Evolutionary conservation across 1,140 invertebrate species (phyloP), one percentile per base, ranked within the genome.

Genomic region (Formica selysi): DNA sequence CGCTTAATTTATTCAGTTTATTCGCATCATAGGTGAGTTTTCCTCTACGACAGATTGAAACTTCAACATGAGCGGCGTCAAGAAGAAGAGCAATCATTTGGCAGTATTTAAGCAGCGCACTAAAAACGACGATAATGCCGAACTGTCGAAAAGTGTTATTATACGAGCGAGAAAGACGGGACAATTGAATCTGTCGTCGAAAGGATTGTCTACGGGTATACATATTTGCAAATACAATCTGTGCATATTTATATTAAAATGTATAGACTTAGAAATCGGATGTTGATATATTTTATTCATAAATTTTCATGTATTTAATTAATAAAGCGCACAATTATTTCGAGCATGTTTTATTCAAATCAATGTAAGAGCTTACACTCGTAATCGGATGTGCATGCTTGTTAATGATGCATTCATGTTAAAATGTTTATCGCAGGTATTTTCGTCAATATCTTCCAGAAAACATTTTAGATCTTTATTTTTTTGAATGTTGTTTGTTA

Each of bases 141-240:
- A 96, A 91, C 92, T 98, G 67, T 96, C 97, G 54, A 95, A 96
- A 41, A 96, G 96, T 64, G 93, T 98, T 76, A 96, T 98, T 71
- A 97, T 98, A 94, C 96, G 96, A 87, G 97, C 98, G 4, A 96
- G 98, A 90, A 96, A 96, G 92, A 97, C 97, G 76, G 98, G 98
- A 29, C 96, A 97, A 85, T 95, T 99, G 22, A 98, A 97, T 95
- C 95, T 99, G 80, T 97, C 97, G 51, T 97, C 97, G 85, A 96
- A 96, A 93, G 97, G 96, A 80, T 94, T 98, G 76, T 95, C 96
- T 38, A 95, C 96, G 95, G 97, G 98, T 98, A 74, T 59, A 73
- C 57, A 57, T 48, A 95, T 95, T 95, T 92, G 41, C 38, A 73
- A 41, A 86, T 61, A 65, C 59, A 22, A 22, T 36, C 61, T 84